phyloP scores from a whole-genome alignment of 2,888 invertebrate species.

The Formica aserva region DNA sequence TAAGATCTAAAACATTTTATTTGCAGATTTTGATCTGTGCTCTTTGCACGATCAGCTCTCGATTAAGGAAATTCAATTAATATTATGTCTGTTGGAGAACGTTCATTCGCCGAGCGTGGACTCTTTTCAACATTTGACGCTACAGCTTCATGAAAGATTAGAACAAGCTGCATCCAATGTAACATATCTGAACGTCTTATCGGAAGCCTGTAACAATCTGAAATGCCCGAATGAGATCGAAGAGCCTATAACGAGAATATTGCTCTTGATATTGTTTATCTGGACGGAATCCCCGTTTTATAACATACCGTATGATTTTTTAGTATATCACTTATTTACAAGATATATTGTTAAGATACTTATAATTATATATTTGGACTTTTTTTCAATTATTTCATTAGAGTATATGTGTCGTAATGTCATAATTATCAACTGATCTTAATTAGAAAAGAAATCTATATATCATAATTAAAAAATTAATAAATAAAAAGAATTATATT shows the following conservation, averaged over 20 bases:
- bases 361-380: background rate
- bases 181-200: constrained; percentile 86
- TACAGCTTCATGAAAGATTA: constrained; percentile 76
- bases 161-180: constrained; percentile 87
- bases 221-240: constrained; percentile 85
- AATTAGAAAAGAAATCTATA: background rate
- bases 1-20: constrained; percentile 24
- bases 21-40: constrained; percentile 83
- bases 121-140: constrained; percentile 77
- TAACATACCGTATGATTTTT: constrained; percentile 75
- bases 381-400: background rate
- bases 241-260: constrained; percentile 85
- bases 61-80: constrained; percentile 75
- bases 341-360: background rate
- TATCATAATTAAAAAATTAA: background rate
- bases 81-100: constrained; percentile 79
- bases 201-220: constrained; percentile 86
- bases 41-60: constrained; percentile 82
- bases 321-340: background rate
- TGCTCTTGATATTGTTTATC: constrained; percentile 87
- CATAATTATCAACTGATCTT: background rate
- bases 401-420: background rate
- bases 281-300: constrained; percentile 88
- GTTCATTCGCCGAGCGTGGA: constrained; percentile 80
- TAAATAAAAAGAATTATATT: background rate